Percentiles rank a stretch among this genome's conserved stretches.
Evolutionary conservation across 2,113 vertebrate species (phyloP).

Genomic region (Ardeotis arabs): DNA sequence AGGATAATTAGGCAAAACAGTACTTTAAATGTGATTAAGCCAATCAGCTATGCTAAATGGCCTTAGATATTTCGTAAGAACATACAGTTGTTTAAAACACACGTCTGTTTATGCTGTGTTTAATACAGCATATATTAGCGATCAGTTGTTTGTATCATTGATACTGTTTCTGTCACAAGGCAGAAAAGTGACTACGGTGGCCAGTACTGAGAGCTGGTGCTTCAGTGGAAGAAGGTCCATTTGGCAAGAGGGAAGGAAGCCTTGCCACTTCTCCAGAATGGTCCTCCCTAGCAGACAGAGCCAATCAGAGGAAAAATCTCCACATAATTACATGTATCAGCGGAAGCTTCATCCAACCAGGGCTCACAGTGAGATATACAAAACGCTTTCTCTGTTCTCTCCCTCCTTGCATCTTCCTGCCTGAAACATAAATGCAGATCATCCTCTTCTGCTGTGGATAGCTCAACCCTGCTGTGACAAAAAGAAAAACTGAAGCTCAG

Average conservation of each 20-base stretch:
- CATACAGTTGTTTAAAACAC: fast-evolving
- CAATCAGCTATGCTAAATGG: background rate
- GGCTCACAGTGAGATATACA: background rate
- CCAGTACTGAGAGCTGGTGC: background rate
- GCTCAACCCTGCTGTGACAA: background rate
- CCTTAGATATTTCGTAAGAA: background rate
- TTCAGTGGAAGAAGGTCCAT: background rate
- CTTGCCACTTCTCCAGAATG: background rate
- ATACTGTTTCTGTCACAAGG: background rate
- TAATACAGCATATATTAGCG: background rate
- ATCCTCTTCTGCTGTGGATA: background rate
- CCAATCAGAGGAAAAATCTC: background rate
- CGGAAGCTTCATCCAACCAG: background rate
- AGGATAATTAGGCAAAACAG: background rate
- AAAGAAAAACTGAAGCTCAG: background rate
- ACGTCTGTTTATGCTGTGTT: background rate
- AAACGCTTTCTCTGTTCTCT: background rate
- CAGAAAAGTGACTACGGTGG: fast-evolving
- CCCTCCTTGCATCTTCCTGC: background rate
- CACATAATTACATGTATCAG: background rate
- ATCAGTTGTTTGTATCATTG: background rate
- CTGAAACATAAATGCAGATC: background rate
- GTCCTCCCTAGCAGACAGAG: background rate
- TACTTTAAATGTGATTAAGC: background rate
- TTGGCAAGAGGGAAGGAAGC: background rate